A percentile compares a stretch with the other conserved stretches of the same genome.
Conservation (phyloP, 2,113 vertebrate species). For the Paramormyrops kingsleyae region DNA sequence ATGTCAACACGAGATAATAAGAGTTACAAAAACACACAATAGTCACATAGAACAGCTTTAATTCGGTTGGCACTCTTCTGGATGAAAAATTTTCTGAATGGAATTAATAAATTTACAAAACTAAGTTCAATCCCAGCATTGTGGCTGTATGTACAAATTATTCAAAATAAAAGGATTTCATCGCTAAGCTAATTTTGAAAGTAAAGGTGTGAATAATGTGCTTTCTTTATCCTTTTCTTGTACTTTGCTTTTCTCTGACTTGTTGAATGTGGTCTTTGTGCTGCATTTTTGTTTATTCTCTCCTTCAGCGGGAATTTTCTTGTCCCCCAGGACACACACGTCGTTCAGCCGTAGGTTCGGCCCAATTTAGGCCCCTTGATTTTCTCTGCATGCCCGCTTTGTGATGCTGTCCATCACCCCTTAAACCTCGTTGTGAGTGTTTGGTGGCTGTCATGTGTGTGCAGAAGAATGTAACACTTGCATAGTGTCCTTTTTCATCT, state of each 20-base stretch:
- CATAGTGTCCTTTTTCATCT: neutral
- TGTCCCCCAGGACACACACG: slow-evolving; percentile 10
- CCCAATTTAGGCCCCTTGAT: neutral
- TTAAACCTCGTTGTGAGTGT: neutral
- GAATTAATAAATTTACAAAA: slow-evolving; percentile 42
- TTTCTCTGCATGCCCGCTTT: neutral
- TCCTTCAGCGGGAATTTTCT: slow-evolving; percentile 30
- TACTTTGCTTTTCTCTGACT: slow-evolving; percentile 47
- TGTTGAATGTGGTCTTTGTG: slow-evolving; percentile 59
- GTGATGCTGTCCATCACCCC: neutral
- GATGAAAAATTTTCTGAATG: slow-evolving; percentile 37
- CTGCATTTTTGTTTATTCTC: slow-evolving; percentile 58
- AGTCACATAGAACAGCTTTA: slow-evolving; percentile 54
- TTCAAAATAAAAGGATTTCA: neutral
- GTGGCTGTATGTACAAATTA: neutral
- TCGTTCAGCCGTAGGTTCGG: neutral
- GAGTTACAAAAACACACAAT: slow-evolving; percentile 49
- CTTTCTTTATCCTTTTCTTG: slow-evolving; percentile 36
- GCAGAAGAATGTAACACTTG: neutral
- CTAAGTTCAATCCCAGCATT: slow-evolving; percentile 51
- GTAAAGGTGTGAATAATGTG: slow-evolving; percentile 4
- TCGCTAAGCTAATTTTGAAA: neutral
- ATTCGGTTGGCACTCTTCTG: slow-evolving; percentile 50
- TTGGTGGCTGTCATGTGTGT: neutral
- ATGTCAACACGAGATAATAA: slow-evolving; percentile 53